These are phyloP conservation scores for Cyanistes caeruleus DNA, from an alignment of 2,113 vertebrate genomes.

Conservation along the genomic window DNA sequence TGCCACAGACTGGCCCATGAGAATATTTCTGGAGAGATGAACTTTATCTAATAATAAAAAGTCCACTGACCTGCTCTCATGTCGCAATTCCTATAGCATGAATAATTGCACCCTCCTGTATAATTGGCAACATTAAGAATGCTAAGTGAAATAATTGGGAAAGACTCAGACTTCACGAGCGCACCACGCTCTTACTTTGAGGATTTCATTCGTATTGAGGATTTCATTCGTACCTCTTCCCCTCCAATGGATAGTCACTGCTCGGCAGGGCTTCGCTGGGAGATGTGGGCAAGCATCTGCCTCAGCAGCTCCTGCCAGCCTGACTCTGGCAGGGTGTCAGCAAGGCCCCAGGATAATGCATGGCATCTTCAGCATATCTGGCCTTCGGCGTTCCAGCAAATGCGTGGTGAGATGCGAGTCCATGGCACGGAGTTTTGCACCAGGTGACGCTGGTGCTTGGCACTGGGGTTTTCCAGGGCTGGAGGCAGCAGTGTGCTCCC, in stretches of 20 bases:
- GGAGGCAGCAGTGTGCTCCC: not conserved
- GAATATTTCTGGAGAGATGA: constrained; percentile 50
- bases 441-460: constrained; percentile 11
- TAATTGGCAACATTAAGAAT: constrained; percentile 51
- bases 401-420: not conserved
- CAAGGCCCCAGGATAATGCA: not conserved
- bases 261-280: not conserved
- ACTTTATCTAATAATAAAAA: constrained; percentile 60
- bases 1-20: constrained; percentile 24
- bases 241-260: not conserved
- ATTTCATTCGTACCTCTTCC: not conserved
- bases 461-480: not conserved
- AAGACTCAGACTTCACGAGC: not conserved
- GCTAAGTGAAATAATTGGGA: constrained; percentile 46
- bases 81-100: constrained; percentile 28
- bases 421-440: not conserved
- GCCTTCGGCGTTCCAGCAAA: not conserved
- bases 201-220: not conserved
- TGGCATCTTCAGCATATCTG: not conserved
- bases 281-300: constrained; percentile 35
- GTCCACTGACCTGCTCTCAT: constrained; percentile 41
- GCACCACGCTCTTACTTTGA: not conserved
- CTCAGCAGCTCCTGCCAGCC: constrained; percentile 25
- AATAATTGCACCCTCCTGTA: constrained; percentile 45
- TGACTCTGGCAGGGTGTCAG: constrained; percentile 41